Evolutionary conservation across 2,888 invertebrate genomes (phyloP).

Genomic region (Mylabris sibirica): DNA sequence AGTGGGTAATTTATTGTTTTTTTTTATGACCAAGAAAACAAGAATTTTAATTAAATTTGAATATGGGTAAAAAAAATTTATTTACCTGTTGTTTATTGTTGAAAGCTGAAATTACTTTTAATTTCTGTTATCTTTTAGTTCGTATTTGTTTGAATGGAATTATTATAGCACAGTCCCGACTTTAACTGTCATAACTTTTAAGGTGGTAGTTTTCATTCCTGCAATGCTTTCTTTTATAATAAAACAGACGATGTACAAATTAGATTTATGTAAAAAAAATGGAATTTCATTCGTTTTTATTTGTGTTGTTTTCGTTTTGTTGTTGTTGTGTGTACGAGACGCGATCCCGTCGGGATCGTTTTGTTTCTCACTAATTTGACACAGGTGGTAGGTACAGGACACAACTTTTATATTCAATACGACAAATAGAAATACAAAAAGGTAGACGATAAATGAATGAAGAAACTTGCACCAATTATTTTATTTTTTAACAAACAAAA

Average conservation of each 20-base stretch:
- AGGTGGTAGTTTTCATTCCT: slow-evolving; percentile 31
- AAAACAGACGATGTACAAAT: slow-evolving; percentile 46
- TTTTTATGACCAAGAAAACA: neutral
- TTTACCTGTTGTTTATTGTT: neutral
- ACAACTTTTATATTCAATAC: slow-evolving; percentile 49
- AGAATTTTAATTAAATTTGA: neutral
- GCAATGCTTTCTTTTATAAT: slow-evolving; percentile 31
- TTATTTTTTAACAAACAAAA: slow-evolving; percentile 21
- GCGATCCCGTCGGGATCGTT: slow-evolving; percentile 51
- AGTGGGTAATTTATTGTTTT: neutral
- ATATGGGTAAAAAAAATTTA: neutral
- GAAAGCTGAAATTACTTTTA: slow-evolving; percentile 8
- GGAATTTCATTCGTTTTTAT: slow-evolving; percentile 44
- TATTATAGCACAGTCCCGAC: slow-evolving; percentile 2
- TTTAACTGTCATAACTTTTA: slow-evolving; percentile 12
- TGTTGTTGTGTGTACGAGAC: slow-evolving; percentile 19
- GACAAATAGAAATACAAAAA: slow-evolving; percentile 36
- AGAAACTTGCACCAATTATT: slow-evolving; percentile 41
- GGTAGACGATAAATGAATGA: slow-evolving; percentile 40
- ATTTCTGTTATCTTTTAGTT: neutral
- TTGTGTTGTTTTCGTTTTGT: neutral
- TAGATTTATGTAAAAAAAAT: slow-evolving; percentile 50
- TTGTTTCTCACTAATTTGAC: slow-evolving; percentile 59
- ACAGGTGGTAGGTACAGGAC: slow-evolving; percentile 57
- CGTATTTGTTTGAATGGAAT: neutral